Evolutionary conservation across 2,113 vertebrate genomes (phyloP), one percentile per base, ranked within the genome.

Genomic region (Dunckerocampus dactyliophorus): DNA sequence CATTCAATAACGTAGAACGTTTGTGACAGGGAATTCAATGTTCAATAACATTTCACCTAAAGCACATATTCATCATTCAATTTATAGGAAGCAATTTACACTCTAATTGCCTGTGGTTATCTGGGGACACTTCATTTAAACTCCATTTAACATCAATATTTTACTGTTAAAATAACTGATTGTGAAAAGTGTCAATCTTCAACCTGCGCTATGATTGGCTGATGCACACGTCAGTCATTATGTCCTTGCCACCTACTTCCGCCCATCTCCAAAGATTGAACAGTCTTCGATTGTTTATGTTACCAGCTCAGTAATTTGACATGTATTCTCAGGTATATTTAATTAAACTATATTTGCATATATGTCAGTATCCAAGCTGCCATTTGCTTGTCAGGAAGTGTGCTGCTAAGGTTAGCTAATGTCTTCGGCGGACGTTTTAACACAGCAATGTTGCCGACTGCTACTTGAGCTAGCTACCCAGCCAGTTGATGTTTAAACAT

Each of bases 171-270:
- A 17, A 47, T 17, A 47, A n/a, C 46, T 16, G 8, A 65, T 72
- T 72, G 78, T 46, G 28, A 17, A 55, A 0, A 1, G 0, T 16
- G 8, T 19, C 22, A 43, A 47, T 49, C 10, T 20, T 13, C 19
- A 28, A 1, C 15, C 80, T 47, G 64, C 8, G 10, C 4, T 39
- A 11, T 72, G 67, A 88, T 83, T 84, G 84, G 87, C 61, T 47
- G 43, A 10, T 1, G 1, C 0, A 8, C 16, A 64, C 67, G 76
- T 76, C 86, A 72, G 13, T 87, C 76, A 81, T 47, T 0, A 24
- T 86, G 85, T 71, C 84, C 85, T 89, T 87, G 22, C 71, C 76
- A 67, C 70, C 84, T 45, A 77, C 74, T 83, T 89, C 88, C 85
- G 83, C 56, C 64, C 74, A 45, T 63, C 16, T 49, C 11, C 48